Evolutionary conservation across 2,888 invertebrate genomes (phyloP).

Genomic region (Ophioninae sp.): DNA sequence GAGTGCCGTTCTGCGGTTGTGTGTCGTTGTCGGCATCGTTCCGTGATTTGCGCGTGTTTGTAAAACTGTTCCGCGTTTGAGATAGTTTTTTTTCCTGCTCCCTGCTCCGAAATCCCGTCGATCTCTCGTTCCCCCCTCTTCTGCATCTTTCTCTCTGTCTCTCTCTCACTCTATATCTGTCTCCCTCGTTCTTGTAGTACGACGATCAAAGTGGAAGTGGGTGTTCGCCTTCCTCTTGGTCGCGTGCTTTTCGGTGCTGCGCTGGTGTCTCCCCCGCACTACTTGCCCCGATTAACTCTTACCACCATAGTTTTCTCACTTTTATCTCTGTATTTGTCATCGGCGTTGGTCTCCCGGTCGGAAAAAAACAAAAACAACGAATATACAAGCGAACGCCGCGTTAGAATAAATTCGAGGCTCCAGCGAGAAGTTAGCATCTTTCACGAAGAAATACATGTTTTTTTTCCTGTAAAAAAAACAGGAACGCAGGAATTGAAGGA

Average conservation of each 20-base stretch:
- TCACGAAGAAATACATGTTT: neutral
- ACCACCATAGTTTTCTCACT: conserved; percentile 29
- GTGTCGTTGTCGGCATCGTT: conserved; percentile 65
- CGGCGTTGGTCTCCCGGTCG: neutral
- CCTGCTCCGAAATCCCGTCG: conserved; percentile 49
- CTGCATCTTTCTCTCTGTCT: neutral
- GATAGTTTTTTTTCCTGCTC: conserved; percentile 7
- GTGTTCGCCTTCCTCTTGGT: conserved; percentile 62
- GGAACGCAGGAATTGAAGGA: neutral
- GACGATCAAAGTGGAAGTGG: conserved; percentile 55
- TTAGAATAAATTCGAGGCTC: neutral
- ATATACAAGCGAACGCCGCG: neutral
- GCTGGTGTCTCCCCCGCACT: conserved; percentile 46
- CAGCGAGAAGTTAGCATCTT: neutral
- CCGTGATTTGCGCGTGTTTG: conserved; percentile 36
- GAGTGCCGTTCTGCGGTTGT: conserved; percentile 70
- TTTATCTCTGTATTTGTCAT: conserved; percentile 22
- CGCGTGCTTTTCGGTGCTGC: conserved; percentile 55
- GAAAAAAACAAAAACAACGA: conserved; percentile 7
- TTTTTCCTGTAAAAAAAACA: neutral
- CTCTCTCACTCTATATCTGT: neutral
- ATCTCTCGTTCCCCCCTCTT: neutral
- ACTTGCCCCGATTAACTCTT: conserved; percentile 38
- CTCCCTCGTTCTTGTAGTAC: conserved; percentile 11
- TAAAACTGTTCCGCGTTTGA: neutral